Conservation (phyloP, 1,140 invertebrate species). For the Papilio polyxenes region DNA sequence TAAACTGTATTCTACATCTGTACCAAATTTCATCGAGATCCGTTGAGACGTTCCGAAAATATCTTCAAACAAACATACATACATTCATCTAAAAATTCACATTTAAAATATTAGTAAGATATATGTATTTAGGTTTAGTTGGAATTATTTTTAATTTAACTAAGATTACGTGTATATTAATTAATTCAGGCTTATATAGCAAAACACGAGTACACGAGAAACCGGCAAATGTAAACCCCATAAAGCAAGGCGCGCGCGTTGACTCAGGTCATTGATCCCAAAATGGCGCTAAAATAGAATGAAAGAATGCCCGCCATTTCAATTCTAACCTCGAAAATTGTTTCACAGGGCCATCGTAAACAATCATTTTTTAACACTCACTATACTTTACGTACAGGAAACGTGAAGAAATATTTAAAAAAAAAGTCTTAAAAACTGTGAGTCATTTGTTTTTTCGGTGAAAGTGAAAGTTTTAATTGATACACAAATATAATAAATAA, state of each 20-base stretch:
- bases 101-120: too few species aligned
- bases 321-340: conserved; percentile 70
- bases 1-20: too few species aligned
- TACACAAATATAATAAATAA: background rate
- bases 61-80: too few species aligned
- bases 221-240: conserved; percentile 42
- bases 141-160: background rate
- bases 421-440: background rate
- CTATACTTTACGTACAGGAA: conserved; percentile 35
- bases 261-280: conserved; percentile 61
- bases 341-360: conserved; percentile 61
- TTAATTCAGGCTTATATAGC: conserved; percentile 14
- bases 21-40: too few species aligned
- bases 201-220: conserved; percentile 32
- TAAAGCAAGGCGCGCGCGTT: conserved; percentile 44
- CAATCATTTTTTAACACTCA: conserved; percentile 53
- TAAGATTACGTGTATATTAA: background rate
- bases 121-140: background rate
- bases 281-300: conserved; percentile 75
- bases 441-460: background rate
- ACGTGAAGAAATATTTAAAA: background rate
- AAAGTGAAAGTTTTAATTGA: conserved; percentile 3
- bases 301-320: conserved; percentile 72
- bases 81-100: too few species aligned
- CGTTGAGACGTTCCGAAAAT: too few species aligned